Base-by-base conservation (phyloP, 2,888 invertebrate species). In the Mactromeris polynyma region DNA sequence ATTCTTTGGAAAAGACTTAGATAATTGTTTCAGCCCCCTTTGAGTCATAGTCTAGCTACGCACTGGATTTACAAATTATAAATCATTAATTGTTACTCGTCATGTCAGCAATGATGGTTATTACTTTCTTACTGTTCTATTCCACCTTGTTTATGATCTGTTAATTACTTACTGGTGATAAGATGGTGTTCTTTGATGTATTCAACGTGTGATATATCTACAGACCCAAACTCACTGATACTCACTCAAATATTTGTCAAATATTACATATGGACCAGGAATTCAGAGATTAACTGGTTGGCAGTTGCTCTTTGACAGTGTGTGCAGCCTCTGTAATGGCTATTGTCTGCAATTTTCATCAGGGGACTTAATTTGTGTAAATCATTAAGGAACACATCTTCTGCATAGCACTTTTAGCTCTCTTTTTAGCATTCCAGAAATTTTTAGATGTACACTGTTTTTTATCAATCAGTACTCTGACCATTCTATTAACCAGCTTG, bases 81-180 rank as follows among this genome's bases (percentile, higher is more conserved):
- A 64, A 64, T 64, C 58, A 64, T 64, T 64, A 64, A n/a, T 64
- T 9, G 58, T 64, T 26, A 64, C n/a, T 64, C 58, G 26, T n/a
- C 26, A n/a, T 64, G 58, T 26, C 58, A 64, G 58, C n/a, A 26
- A 58, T 64, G 58, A 64, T 64, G n/a, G n/a, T 64, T 26, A 64
- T 64, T 64, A 64, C 58, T 64, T 64, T 21, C 58, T 64, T 64
- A 64, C 26, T 64, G 58, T 26, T 64, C 9, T n/a, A 26, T 64
- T 64, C 26, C n/a, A 26, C 26, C 7, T 26, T 11, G 58, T 64
- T 64, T 9, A 64, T n/a, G 58, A 64, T 26, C 58, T 26, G 58
- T 26, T 64, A 64, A 64, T 64, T 26, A 26, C 26, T 26, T 26
- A 64, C 26, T 58, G 26, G n/a, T 64, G 58, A 26, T 26, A 9